Base-by-base conservation (phyloP, 2,888 invertebrate species). In the Acronicta alni region DNA sequence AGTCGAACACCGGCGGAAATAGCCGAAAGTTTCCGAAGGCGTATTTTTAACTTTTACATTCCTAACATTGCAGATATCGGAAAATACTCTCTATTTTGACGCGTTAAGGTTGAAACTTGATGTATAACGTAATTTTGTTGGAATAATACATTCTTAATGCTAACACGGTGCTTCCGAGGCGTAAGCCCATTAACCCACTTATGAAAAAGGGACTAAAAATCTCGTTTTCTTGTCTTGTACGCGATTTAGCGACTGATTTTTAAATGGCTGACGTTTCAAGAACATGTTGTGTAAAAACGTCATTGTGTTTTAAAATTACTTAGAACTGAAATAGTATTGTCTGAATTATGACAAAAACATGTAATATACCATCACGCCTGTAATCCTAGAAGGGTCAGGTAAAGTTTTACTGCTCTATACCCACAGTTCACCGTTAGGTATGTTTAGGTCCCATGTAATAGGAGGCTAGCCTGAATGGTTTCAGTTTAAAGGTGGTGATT, bases 181-280 rank as follows among this genome's bases (percentile, higher is more conserved):
- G 80, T 80, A 83, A 84, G 81, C 86, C 87, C 87, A 90, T 90
- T 92, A 92, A 92, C 93, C 93, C 83, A 92, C 89, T 90, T 90
- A 86, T 81, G 72, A 82, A 84, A 85, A 87, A 85, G 84, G 73
- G 67, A 84, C 59, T 68, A 75, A 85, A 85, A 82, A 79, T 79
- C 75, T 78, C 70, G 78, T 78, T 82, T 82, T 80, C 72, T 80
- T 79, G 77, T 77, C 74, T 75, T 80, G 78, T 78, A 67, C 49
- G 56, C 47, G 52, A 68, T 70, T 70, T 71, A 67, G 60, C 45
- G 47, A 38, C 46, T 60, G 44, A 48, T 49, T 64, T 63, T 64
- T 52, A 56, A 75, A 65, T 38, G 45, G n/a, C 26, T 38, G 52
- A 37, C 43, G 43, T 52, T 64, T 62, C 37, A 43, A 41, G 26